Base-by-base conservation (phyloP, 2,113 vertebrate species). In the Lutjanus erythropterus region DNA sequence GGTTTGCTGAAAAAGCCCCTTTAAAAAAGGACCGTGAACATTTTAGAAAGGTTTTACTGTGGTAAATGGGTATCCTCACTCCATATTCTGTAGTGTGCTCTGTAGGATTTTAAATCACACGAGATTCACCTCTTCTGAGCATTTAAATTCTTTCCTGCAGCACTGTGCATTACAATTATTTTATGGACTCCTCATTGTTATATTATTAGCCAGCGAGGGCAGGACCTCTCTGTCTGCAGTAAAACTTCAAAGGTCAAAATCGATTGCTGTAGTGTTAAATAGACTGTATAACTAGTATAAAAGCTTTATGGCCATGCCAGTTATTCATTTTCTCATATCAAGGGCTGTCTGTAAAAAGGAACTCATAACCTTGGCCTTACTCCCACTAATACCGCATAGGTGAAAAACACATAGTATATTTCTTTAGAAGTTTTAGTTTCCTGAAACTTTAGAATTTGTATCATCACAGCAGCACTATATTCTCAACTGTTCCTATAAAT, bases 381-480 rank as follows among this genome's bases (percentile, higher is more conserved):
- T 39, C 25, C 18, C 49, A 15, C 18, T 55, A 41, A 67, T 27
- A 23, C 56, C 42, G 21, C 39, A 46, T 21, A 31, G 19, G 55
- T 58, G 5, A 75, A 58, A 44, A 58, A 66, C 31, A 55, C 21
- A 7, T 0, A 12, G 27, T 35, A 18, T 16, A 3, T 42, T 42
- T 42, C n/a, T 29, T 0, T 5, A 31, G 59, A n/a, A 47, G 23
- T 37, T 55, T 27, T 8, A 53, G 55, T 67, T 53, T 50, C 46
- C 55, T 33, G 5, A 79, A 82, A 74, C 33, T 65, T 59, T 7
- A 19, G 9, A 52, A 65, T 60, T 4, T 31, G 25, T 49, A n/a
- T 31, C 49, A 83, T 79, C n/a, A 75, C 65, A 91, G 93, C 93
- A 91, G 80, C 91, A 44, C 59, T 85, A 72, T 77, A 60, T 58